These are phyloP conservation scores for Actinopyga echinites DNA, from an alignment of 53 echinoderm and acorn worm genomes.

Conservation along the genomic window DNA sequence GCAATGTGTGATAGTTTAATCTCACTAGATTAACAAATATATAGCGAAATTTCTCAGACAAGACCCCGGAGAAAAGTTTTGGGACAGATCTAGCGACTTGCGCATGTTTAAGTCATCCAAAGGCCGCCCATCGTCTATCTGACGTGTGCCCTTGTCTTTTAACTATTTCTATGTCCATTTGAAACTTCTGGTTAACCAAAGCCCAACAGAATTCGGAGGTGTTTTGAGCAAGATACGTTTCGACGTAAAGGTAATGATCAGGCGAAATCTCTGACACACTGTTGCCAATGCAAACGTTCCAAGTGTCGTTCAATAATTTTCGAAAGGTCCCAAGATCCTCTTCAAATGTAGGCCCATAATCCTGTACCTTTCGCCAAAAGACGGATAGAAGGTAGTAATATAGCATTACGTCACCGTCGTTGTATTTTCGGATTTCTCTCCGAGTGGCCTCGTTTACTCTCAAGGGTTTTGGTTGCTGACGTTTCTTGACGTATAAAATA, in stretches of 20 bases:
- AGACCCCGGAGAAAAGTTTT: no score
- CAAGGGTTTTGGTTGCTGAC: conserved; percentile 40
- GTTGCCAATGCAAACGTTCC: conserved; percentile 33
- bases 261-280: neutral
- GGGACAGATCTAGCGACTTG: no score
- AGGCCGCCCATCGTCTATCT: neutral
- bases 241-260: conserved; percentile 9
- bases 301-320: conserved; percentile 25
- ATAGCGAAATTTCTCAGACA: no score
- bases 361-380: conserved; percentile 53
- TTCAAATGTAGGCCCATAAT: conserved; percentile 61
- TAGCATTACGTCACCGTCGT: conserved; percentile 49
- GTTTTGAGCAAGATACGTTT: neutral
- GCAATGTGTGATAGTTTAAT: no score
- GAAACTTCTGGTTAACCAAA: conserved; percentile 17
- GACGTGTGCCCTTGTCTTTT: neutral
- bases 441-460: conserved; percentile 24
- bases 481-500: conserved; percentile 61
- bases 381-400: conserved; percentile 55
- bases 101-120: no score
- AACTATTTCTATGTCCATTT: conserved; percentile 30
- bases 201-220: conserved; percentile 26
- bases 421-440: conserved; percentile 51
- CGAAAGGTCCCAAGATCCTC: conserved; percentile 53
- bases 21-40: no score